phyloP scores from a whole-genome alignment of 2,797 vertebrate species.

The Eulemur mongoz region DNA sequence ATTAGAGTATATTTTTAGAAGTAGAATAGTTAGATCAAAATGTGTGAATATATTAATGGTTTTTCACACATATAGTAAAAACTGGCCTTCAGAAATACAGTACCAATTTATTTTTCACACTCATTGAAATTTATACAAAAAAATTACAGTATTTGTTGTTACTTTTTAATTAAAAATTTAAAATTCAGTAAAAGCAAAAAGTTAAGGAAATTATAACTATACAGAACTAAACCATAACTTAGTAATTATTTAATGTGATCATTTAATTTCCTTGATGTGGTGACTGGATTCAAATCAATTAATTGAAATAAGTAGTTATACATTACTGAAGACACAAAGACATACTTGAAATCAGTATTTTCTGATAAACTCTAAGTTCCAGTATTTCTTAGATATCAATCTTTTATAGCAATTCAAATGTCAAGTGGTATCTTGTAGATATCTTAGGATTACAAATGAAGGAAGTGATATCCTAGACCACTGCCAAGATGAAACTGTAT shows the following conservation, averaged over 20 bases:
- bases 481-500: not conserved
- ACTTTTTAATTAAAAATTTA: not conserved
- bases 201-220: not conserved
- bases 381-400: not conserved
- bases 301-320: not conserved
- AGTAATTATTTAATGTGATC: not conserved
- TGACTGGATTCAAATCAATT: not conserved
- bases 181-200: not conserved
- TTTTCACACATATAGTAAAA: not conserved
- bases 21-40: not conserved
- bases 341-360: not conserved
- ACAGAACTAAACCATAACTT: not conserved
- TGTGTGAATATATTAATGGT: not conserved
- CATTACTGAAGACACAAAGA: not conserved
- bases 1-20: not conserved
- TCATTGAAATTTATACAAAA: not conserved
- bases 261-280: not conserved
- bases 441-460: slow-evolving; percentile 47
- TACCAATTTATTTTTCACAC: not conserved
- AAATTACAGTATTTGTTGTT: not conserved
- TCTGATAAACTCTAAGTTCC: not conserved
- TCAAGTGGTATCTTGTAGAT: not conserved
- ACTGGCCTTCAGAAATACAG: not conserved
- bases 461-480: not conserved
- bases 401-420: not conserved